Evolutionary conservation across 2,888 invertebrate genomes (phyloP).

Genomic region (Chrysina gloriosa): DNA sequence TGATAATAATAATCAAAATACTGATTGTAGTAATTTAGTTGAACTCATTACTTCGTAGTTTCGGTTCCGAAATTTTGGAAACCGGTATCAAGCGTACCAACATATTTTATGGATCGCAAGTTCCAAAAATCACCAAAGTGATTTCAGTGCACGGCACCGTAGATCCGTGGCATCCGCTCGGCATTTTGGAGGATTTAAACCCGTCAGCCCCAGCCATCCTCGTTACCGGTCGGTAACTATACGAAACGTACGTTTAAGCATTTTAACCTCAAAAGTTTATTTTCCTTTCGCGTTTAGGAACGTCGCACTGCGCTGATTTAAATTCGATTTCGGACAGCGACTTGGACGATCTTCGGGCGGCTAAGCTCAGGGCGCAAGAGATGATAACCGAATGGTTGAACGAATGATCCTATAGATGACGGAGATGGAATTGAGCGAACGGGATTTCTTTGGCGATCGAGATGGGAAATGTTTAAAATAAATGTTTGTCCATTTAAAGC

Average conservation of each 20-base stretch:
- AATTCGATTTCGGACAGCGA: background rate
- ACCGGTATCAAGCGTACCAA: conserved; percentile 41
- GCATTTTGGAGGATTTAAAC: conserved; percentile 65
- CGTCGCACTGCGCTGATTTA: conserved; percentile 22
- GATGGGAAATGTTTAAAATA: too few relatives aligned
- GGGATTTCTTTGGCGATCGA: too few relatives aligned
- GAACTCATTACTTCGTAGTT: conserved; percentile 1
- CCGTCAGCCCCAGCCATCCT: conserved; percentile 51
- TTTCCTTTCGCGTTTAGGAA: background rate
- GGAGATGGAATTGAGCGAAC: too few relatives aligned
- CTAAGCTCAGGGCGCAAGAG: background rate
- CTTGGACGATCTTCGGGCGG: background rate
- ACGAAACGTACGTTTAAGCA: too few relatives aligned
- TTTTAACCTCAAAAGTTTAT: background rate
- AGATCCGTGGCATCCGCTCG: conserved; percentile 71
- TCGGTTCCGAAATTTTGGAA: conserved; percentile 30
- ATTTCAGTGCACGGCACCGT: conserved; percentile 57
- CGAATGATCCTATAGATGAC: background rate
- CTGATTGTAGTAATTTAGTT: background rate
- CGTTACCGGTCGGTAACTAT: conserved; percentile 51
- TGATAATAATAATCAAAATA: too few relatives aligned
- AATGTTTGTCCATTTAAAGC: too few relatives aligned
- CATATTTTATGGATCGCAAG: conserved; percentile 35
- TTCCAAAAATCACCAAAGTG: conserved; percentile 35
- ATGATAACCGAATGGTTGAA: conserved; percentile 11